Evolutionary conservation across 2,888 invertebrate genomes (phyloP).

Genomic region (Strigamia transsilvanica): DNA sequence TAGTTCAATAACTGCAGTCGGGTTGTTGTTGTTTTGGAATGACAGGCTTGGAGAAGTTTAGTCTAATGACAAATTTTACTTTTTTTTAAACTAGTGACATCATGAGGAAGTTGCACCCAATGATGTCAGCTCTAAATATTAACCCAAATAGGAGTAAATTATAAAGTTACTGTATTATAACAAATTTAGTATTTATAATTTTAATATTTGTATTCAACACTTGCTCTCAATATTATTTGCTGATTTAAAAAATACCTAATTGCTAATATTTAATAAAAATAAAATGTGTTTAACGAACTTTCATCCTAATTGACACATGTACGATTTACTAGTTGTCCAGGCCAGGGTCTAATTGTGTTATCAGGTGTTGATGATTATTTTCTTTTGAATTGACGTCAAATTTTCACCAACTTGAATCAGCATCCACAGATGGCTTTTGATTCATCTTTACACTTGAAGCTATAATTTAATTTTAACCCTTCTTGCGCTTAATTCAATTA

Average conservation of each 20-base stretch:
- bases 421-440: not conserved
- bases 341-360: not conserved
- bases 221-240: too few species aligned
- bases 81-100: conserved; percentile 28
- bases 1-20: not conserved
- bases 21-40: not conserved
- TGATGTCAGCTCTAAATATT: conserved; percentile 25
- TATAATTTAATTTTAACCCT: conserved; percentile 26
- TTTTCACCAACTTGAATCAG: conserved; percentile 17
- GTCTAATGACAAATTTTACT: not conserved
- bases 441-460: not conserved
- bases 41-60: not conserved
- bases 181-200: too few species aligned
- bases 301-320: not conserved
- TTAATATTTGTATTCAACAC: too few species aligned
- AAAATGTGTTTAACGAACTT: too few species aligned
- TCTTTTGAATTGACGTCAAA: conserved; percentile 37
- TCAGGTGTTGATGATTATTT: not conserved
- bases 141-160: not conserved
- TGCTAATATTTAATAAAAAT: too few species aligned
- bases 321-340: not conserved
- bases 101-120: not conserved
- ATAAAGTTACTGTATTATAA: not conserved
- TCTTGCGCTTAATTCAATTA: not conserved
- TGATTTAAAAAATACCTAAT: too few species aligned